Percentiles rank a stretch among this genome's conserved stretches.
Conservation (phyloP, 2,888 invertebrate species). For the Glaucopsyche alexis region DNA sequence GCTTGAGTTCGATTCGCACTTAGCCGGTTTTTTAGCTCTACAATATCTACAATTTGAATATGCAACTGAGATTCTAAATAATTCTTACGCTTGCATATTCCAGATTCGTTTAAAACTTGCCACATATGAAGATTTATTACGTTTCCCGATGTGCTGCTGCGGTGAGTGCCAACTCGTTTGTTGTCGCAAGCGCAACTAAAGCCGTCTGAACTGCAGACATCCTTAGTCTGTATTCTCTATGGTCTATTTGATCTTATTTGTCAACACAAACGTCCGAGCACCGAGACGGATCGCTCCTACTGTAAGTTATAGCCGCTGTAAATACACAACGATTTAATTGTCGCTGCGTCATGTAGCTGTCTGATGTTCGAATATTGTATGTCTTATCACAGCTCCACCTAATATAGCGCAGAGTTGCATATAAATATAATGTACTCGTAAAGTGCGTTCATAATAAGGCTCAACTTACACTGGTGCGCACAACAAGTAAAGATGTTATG, state of each 20-base stretch:
- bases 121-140: slow-evolving; percentile 19
- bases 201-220: too few relatives aligned
- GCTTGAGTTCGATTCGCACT: too few relatives aligned
- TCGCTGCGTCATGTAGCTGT: neutral
- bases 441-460: too few relatives aligned
- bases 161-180: slow-evolving; percentile 30
- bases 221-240: slow-evolving; percentile 30
- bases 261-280: slow-evolving; percentile 11
- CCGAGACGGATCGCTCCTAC: neutral
- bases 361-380: neutral
- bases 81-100: too few relatives aligned
- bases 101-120: neutral
- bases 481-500: too few relatives aligned
- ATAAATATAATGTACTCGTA: neutral
- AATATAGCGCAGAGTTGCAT: neutral
- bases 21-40: too few relatives aligned
- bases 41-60: too few relatives aligned
- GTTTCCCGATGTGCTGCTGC: slow-evolving; percentile 20
- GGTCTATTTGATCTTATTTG: slow-evolving; percentile 19
- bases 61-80: too few relatives aligned
- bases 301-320: neutral
- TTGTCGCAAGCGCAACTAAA: too few relatives aligned
- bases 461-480: too few relatives aligned
- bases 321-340: slow-evolving; percentile 8
- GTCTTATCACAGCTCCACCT: neutral